Evolutionary conservation across 2,113 vertebrate genomes (phyloP).

Genomic region (Grallaria varia): DNA sequence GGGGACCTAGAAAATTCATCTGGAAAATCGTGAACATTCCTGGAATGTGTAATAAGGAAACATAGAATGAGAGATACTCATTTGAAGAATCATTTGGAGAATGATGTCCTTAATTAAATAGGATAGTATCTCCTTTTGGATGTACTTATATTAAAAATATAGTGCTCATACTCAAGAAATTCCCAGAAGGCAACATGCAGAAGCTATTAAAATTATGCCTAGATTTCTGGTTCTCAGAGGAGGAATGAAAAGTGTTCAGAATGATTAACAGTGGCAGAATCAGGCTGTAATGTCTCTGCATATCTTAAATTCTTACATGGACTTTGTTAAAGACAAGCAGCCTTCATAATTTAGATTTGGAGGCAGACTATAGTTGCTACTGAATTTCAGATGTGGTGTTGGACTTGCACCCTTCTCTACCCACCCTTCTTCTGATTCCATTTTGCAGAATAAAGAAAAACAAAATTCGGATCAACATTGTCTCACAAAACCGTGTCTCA

Average conservation of each 20-base stretch:
- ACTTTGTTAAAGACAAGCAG: not conserved
- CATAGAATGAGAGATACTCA: not conserved
- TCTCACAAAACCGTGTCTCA: conserved; percentile 14
- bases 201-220: not conserved
- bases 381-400: not conserved
- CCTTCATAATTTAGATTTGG: not conserved
- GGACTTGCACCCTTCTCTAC: not conserved
- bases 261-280: not conserved
- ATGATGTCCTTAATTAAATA: not conserved
- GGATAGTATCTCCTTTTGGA: not conserved
- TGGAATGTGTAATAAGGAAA: not conserved
- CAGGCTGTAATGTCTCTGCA: not conserved
- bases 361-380: not conserved
- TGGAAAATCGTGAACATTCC: not conserved
- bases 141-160: not conserved
- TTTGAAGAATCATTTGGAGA: not conserved
- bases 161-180: not conserved
- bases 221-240: not conserved
- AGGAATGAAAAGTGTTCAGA: not conserved
- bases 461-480: not conserved
- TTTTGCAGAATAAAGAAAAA: conserved; percentile 48
- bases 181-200: not conserved
- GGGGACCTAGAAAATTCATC: not conserved
- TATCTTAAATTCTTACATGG: not conserved
- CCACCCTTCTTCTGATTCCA: not conserved